Percentiles rank a stretch among this genome's conserved stretches.
Evolutionary conservation across 2,888 invertebrate genomes (phyloP).

Genomic region (Dysmachus trigonus): DNA sequence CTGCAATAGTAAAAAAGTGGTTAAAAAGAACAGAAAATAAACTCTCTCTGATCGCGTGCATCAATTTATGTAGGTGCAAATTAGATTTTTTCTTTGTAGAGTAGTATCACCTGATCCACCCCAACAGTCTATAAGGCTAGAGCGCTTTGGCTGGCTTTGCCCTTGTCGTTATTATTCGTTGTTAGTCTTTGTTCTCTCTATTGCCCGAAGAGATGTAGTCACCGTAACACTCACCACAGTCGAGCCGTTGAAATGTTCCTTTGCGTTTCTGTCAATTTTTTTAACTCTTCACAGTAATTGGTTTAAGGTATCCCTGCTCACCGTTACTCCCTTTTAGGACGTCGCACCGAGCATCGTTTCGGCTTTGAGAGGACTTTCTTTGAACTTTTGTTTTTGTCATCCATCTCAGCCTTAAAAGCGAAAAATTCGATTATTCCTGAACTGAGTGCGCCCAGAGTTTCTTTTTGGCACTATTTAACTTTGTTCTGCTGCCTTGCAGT

Average conservation of each 20-base stretch:
- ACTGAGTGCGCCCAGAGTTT: neutral
- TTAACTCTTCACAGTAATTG: slow-evolving; percentile 28
- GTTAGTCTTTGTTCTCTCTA: neutral
- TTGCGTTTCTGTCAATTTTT: slow-evolving; percentile 17
- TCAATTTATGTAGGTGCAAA: slow-evolving; percentile 54
- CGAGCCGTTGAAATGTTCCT: neutral
- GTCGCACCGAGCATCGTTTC: slow-evolving; percentile 32
- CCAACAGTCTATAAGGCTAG: neutral
- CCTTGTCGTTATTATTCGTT: neutral
- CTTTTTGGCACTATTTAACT: neutral
- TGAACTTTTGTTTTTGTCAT: neutral
- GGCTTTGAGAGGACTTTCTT: slow-evolving; percentile 28
- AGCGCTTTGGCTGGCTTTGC: neutral
- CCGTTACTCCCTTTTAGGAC: neutral
- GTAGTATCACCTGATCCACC: neutral
- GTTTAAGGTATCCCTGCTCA: neutral
- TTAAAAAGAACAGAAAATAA: slow-evolving; percentile 24
- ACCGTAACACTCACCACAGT: no score
- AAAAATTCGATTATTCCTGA: slow-evolving; percentile 46
- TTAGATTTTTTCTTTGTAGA: slow-evolving; percentile 50
- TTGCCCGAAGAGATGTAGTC: neutral
- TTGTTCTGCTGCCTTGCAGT: neutral
- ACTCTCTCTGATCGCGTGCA: slow-evolving; percentile 53
- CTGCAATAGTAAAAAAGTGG: neutral
- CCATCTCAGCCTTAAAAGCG: slow-evolving; percentile 40